These are phyloP conservation scores for Nothoprocta perdicaria DNA, from an alignment of 2,113 vertebrate genomes.

Conservation along the genomic window DNA sequence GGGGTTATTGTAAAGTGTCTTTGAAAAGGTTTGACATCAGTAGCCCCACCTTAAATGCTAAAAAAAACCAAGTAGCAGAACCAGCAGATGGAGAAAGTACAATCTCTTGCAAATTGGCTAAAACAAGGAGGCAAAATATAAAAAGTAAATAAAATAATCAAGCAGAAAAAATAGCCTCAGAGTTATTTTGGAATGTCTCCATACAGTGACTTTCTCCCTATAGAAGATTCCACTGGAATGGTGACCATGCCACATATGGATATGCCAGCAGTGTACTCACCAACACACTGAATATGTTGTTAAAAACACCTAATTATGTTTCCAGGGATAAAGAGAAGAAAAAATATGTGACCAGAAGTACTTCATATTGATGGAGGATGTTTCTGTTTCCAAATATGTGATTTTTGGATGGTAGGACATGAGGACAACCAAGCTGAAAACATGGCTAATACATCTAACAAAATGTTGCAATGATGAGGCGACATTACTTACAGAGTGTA, in stretches of 20 bases:
- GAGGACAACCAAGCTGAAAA: not conserved
- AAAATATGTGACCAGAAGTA: not conserved
- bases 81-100: not conserved
- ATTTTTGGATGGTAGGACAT: not conserved
- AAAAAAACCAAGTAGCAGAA: not conserved
- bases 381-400: not conserved
- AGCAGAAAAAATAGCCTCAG: not conserved
- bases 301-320: fast-evolving
- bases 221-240: not conserved
- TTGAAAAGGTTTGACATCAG: not conserved
- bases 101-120: not conserved
- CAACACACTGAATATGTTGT: not conserved
- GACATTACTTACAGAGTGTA: not conserved
- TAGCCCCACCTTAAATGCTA: not conserved
- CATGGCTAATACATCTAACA: not conserved
- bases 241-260: fast-evolving
- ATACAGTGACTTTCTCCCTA: not conserved
- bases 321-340: too few relatives aligned
- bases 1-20: not conserved
- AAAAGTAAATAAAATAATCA: not conserved
- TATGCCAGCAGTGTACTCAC: not conserved
- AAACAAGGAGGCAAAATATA: not conserved
- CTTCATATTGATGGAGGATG: not conserved
- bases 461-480: not conserved
- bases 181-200: not conserved